phyloP scores from a whole-genome alignment of 2,888 invertebrate species.

The Piscicola geometra region DNA sequence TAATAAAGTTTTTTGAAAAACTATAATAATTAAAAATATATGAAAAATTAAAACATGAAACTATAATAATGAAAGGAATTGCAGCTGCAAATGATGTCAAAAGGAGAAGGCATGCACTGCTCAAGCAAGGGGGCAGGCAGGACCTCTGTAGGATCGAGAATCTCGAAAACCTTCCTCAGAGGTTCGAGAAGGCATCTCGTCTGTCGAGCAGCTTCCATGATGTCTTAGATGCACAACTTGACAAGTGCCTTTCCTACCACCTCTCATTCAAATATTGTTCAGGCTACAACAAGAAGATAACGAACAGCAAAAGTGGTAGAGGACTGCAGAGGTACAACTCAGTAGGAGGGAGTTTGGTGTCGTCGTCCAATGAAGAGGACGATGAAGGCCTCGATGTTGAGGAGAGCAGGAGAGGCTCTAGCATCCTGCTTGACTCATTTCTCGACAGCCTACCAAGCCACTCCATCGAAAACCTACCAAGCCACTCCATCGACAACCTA shows the following conservation, averaged over 20 bases:
- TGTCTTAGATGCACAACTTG: neutral
- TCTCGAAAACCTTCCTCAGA: neutral
- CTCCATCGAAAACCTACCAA: neutral
- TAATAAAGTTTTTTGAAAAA: no score
- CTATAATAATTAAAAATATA: no score
- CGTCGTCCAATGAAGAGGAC: slow-evolving; percentile 3
- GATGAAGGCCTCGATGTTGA: neutral
- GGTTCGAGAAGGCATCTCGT: slow-evolving; percentile 3
- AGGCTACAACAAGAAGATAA: neutral
- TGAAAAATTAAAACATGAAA: no score
- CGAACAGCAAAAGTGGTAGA: neutral
- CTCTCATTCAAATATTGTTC: neutral
- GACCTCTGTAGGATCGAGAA: neutral
- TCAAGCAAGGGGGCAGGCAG: neutral
- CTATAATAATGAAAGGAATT: no score
- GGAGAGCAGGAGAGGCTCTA: neutral
- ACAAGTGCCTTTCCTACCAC: neutral
- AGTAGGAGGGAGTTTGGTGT: neutral
- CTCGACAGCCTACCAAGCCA: neutral
- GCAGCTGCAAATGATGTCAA: no score
- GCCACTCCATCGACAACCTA: no score
- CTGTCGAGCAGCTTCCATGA: slow-evolving; percentile 2
- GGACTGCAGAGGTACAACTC: slow-evolving; percentile 5
- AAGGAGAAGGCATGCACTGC: no score
- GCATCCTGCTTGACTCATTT: neutral